Evolutionary conservation across 2,113 vertebrate species (phyloP), one percentile per base, ranked within the genome.

Genomic region (Romanogobio albipinnatus): DNA sequence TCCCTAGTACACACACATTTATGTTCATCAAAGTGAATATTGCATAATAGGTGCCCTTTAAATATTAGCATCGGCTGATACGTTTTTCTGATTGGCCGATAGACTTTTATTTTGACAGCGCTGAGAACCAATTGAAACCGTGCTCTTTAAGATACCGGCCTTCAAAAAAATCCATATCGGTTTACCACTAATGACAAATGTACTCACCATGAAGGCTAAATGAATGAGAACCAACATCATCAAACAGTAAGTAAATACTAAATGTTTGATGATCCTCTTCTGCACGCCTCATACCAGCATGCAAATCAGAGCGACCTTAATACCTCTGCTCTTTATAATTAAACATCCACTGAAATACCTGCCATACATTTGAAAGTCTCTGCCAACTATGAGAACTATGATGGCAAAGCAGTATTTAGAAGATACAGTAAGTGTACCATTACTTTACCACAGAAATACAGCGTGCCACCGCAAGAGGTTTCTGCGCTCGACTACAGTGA

Each of bases 391-490:
- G 76, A 49, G 87, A 78, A 82, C 87, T 86, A 74, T 83, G 88
- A 90, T 91, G 88, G 70, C 59, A 49, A 80, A 91, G 53, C 73
- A 62, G 68, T 22, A 80, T 86, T 86, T 81, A 81, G 81, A 68
- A 83, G 66, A 88, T 64, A 56, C 53, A 56, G 17, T 56, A 43
- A 87, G 84, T 70, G 19, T 89, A 87, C 10, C 66, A 90, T 93
- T 92, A 90, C 87, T 81, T 68, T 45, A 84, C 88, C 90, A 87
- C 90, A 91, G 88, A 92, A 93, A 91, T 86, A 89, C 77, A 70
- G 83, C 53, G 47, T 39, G 56, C 70, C 66, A 74, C 89, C 87
- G n/a, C 90, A 85, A 86, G 89, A 86, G 59, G 81, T 84, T 87
- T 71, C 68, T 78, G 66, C 36, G 29, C 47, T 83, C 75, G 19